Evolutionary conservation across 2,888 invertebrate genomes (phyloP), one percentile per base, ranked within the genome.

Genomic region (Cryptocheilus praepositus): DNA sequence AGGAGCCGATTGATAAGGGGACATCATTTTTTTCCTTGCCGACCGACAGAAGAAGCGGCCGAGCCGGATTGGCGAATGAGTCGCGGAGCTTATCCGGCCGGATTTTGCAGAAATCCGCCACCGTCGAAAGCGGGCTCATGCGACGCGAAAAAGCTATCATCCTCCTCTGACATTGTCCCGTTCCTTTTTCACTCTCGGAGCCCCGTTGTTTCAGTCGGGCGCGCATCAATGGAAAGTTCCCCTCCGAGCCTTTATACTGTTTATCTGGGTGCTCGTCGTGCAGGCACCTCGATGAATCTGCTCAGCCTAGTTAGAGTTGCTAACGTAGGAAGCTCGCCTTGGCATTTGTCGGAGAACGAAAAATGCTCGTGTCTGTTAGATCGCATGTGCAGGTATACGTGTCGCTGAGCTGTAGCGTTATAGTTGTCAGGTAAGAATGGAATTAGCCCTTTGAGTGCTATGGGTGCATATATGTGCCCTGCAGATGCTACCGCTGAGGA

Each of bases 131-230:
- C 36, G 36, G 13, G 36, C 36, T 36, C 36, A 7, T 61, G 51
- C 67, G 68, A 69, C 60, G 55, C 52, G 69, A 67, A 71, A 74
- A 79, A 74, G 74, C 78, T 76, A 76, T 79, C 74, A 64, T 62
- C 19, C 64, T 51, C 55, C 57, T 65, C 59, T 61, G 63, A 44
- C 21, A n/a, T 54, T 52, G 19, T 28, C 52, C 60, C 55, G 65
- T 67, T 36, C 59, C 61, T 64, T 57, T 69, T 53, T 28, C 57
- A 54, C 15, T 54, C 45, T 43, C 54, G n/a, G 63, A 52, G 22
- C 16, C 15, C 53, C 67, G 67, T 70, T 78, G 66, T 70, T 73
- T 73, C 65, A 68, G 58, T 51, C 64, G 51, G 57, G 46, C 46
- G 65, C 62, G 61, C 65, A 70, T 67, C 66, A 73, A 75, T 65